Base-by-base conservation (phyloP, 1,140 invertebrate genomes). In the Alviniconcha marisindica region DNA sequence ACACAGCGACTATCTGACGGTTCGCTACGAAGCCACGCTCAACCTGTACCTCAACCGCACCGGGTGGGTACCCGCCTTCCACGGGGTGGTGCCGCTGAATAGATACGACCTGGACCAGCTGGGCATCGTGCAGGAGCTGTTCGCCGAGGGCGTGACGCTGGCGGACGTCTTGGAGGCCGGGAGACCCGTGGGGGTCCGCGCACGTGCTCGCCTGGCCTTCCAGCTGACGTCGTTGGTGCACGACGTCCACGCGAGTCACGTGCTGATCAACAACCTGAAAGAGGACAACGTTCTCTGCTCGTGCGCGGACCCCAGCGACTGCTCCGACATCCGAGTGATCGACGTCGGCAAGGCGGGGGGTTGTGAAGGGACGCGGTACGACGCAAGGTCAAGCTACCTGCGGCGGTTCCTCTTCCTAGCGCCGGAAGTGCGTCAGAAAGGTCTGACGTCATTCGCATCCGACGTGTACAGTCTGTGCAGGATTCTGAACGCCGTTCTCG, bases 11-110 rank as follows among this genome's bases (percentile, higher is more conserved):
- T 76, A 14, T 76, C 24, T 54, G 15, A 54, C 4, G 14, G 36
- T 76, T 31, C 73, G 73, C 28, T 76, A 76, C 73, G 73, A 76
- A 54, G 73, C 73, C n/a, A 28, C 51, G 73, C 21, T 76, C 21
- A 76, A 76, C 44, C 38, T 40, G 5, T 51, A 28, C n/a, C 73
- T 76, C 2, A 48, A 76, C 21, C 42, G 51, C n/a, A 76, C 73
- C n/a, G 73, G 73, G 7, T 76, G 73, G 73, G 73, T 76, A 15
- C 73, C 73, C 73, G 31, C n/a, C 3, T 76, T 76, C n/a, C 51
- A 51, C 28, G 73, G 73, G 18, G 73, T 76, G n/a, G 36, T 54
- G 5, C 73, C 73, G n/a, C 24, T 28, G 4, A 33, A 33, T 18
- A 51, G 18, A 7, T 40, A 54, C 40, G n/a, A 54, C 44, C 28